Evolutionary conservation across 2,113 vertebrate species (phyloP), one percentile per base, ranked within the genome.

Genomic region (Petroica traversi): DNA sequence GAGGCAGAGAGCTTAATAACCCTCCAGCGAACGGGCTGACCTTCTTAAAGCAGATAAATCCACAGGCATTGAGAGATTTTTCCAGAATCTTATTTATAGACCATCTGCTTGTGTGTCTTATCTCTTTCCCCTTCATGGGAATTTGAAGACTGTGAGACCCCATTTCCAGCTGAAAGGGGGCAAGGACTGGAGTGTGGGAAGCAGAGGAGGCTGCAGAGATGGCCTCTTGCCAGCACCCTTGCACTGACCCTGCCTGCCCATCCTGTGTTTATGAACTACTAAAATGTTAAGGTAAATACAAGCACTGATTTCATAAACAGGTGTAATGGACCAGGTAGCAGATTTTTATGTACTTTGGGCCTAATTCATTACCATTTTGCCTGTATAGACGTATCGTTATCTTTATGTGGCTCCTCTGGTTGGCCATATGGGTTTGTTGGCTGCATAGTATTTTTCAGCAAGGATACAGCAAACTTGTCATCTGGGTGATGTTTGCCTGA

Each of bases 401-500:
- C 93, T 94, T 93, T 92, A 86, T 66, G 83, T 86, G 83, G 72
- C 78, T 91, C 43, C 84, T 88, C 83, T 76, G 76, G 59, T 64
- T 63, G 92, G 64, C 92, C 94, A 85, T 92, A 91, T 92, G 96
- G 83, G 36, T 88, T 75, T 92, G 69, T 85, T 96, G 95, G 91
- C 92, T 89, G 83, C 55, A 14, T n/a, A 46, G 91, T 59, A 68
- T 92, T 89, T 93, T 77, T 89, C 95, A 96, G 80, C 83, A 46
- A 89, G 80, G 73, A 81, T 89, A 57, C 80, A 61, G 95, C 86
- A 76, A 85, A 84, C 45, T 92, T 89, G 73, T 92, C 96, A 85
- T 95, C 94, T 95, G 91, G 95, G 86, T 87, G 89, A 43, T 85
- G 91, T 72, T 95, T 88, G 64, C 66, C 80, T 0, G 12, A 58